These are phyloP conservation scores for Invenusta paracnida DNA, from an alignment of 2,888 invertebrate species.

Conservation along the genomic window DNA sequence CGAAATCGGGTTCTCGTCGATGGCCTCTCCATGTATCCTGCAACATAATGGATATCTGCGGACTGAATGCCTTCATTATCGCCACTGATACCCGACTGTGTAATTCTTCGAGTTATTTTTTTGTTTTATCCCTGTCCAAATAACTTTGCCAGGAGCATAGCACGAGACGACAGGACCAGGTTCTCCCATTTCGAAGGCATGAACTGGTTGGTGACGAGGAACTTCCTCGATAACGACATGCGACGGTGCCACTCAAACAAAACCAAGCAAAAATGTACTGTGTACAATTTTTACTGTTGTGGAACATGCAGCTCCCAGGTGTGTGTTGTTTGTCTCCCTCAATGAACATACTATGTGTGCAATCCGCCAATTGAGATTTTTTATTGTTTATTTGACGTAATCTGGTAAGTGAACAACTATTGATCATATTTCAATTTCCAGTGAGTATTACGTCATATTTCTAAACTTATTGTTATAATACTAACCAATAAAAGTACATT, in stretches of 20 bases:
- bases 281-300: slow-evolving; percentile 27
- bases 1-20: slow-evolving; percentile 23
- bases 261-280: slow-evolving; percentile 31
- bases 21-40: slow-evolving; percentile 30
- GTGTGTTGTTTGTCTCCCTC: neutral
- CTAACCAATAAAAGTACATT: neutral
- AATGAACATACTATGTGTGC: neutral
- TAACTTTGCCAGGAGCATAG: slow-evolving; percentile 10
- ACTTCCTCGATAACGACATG: neutral
- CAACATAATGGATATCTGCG: slow-evolving; percentile 30
- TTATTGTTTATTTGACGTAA: neutral
- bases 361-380: neutral
- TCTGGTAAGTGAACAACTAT: neutral
- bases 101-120: neutral
- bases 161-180: slow-evolving; percentile 23
- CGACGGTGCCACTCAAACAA: slow-evolving; percentile 19
- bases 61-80: slow-evolving; percentile 30
- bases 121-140: neutral
- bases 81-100: slow-evolving; percentile 25
- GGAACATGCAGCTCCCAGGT: slow-evolving; percentile 23
- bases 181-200: neutral
- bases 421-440: neutral
- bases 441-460: neutral
- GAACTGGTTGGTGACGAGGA: neutral
- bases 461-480: neutral